Evolutionary conservation across 1,140 invertebrate genomes (phyloP).

Genomic region (Nymphalis io): DNA sequence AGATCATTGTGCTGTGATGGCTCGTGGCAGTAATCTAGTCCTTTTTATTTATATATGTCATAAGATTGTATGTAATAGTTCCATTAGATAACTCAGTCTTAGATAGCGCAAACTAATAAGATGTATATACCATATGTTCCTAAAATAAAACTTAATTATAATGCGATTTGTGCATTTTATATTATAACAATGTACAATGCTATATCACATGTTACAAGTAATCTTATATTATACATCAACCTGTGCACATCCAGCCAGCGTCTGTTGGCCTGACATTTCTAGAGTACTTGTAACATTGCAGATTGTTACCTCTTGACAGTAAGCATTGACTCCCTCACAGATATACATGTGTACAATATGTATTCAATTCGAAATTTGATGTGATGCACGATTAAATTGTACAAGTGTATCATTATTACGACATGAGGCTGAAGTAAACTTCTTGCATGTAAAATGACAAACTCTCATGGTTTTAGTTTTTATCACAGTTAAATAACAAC

Average conservation of each 20-base stretch:
- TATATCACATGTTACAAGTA: neutral
- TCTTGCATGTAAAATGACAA: neutral
- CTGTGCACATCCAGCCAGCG: neutral
- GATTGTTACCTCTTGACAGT: neutral
- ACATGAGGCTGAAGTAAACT: no score
- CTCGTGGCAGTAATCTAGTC: neutral
- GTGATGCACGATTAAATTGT: no score
- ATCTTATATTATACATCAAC: neutral
- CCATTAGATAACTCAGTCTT: conserved; percentile 19
- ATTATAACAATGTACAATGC: neutral
- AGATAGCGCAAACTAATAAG: neutral
- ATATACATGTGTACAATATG: no score
- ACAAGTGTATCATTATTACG: no score
- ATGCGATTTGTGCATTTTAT: neutral
- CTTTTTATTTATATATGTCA: neutral
- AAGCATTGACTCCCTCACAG: no score
- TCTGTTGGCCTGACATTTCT: neutral
- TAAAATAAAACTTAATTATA: neutral
- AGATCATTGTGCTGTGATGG: neutral
- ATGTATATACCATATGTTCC: conserved; percentile 4
- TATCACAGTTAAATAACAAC: conserved; percentile 15
- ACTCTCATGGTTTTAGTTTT: neutral
- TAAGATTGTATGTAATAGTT: neutral
- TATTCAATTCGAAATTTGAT: no score
- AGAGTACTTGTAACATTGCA: neutral